Conservation (phyloP, 2,797 vertebrate species). For the Trachops cirrhosus region DNA sequence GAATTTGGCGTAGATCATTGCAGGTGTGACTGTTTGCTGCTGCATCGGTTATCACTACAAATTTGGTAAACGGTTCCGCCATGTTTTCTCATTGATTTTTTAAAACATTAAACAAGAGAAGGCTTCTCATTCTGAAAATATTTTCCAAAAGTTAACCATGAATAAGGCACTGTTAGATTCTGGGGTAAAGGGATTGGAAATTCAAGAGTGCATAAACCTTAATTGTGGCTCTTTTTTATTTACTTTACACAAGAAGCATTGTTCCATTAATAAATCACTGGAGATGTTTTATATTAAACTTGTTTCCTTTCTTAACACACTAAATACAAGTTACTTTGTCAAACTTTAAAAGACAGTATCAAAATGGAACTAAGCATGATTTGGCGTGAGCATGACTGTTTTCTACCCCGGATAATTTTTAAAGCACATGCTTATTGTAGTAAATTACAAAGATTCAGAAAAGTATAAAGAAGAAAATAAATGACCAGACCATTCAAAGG, state of each 20-base stretch:
- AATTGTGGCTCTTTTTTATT: not conserved
- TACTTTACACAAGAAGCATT: not conserved
- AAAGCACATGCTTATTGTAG: conserved; percentile 46
- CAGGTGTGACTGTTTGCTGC: conserved; percentile 25
- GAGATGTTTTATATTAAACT: not conserved
- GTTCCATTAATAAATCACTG: conserved; percentile 27
- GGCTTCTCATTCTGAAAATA: not conserved
- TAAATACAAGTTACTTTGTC: conserved; percentile 50
- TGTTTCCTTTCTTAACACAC: conserved; percentile 33
- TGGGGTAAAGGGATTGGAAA: not conserved
- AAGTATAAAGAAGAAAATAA: conserved; percentile 71
- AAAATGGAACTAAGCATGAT: conserved; percentile 58
- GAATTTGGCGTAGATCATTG: conserved; percentile 17
- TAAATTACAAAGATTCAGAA: conserved; percentile 67
- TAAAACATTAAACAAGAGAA: not conserved
- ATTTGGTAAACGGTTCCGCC: not conserved
- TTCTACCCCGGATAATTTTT: not conserved
- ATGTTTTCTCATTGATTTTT: not conserved
- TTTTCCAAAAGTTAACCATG: not conserved
- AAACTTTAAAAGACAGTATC: conserved; percentile 56
- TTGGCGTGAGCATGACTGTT: not conserved
- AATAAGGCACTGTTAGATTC: not conserved
- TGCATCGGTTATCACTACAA: not conserved
- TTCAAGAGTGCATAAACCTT: not conserved
- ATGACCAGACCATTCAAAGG: conserved; percentile 67